Conservation (phyloP, 2,888 invertebrate species). For the Poecilobothrus nobilitatus region DNA sequence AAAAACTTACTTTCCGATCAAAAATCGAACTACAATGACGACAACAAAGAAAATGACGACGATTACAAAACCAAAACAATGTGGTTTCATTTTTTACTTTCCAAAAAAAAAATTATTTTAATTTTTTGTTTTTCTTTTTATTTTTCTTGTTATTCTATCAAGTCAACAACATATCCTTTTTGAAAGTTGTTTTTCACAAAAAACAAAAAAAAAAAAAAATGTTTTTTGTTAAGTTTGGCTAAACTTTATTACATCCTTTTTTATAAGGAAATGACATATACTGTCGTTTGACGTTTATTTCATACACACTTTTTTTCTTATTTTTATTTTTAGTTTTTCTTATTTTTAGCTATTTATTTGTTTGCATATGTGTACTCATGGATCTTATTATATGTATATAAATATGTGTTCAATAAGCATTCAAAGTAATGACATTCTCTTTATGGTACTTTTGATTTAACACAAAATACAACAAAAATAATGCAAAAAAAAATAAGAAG, state of each 20-base stretch:
- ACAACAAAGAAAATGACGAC: no score
- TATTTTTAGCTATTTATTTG: no score
- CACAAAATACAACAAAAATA: neutral
- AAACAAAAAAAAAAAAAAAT: neutral
- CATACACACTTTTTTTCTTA: neutral
- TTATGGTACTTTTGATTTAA: neutral
- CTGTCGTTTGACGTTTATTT: neutral
- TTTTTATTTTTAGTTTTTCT: neutral
- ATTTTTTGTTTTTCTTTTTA: neutral
- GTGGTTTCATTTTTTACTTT: no score
- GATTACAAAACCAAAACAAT: no score
- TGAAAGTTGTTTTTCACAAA: neutral
- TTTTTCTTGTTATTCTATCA: neutral
- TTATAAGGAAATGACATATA: conserved; percentile 4
- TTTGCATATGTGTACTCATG: no score
- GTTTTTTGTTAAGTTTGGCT: neutral
- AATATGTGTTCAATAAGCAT: neutral
- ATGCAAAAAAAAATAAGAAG: neutral
- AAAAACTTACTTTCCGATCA: no score
- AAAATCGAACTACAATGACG: no score
- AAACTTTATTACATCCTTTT: conserved; percentile 5
- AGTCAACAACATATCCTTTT: conserved; percentile 2
- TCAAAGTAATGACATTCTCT: neutral
- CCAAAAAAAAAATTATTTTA: no score
- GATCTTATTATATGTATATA: neutral